phyloP scores from a whole-genome alignment of 2,113 vertebrate genomes.

The Condylura cristata region DNA sequence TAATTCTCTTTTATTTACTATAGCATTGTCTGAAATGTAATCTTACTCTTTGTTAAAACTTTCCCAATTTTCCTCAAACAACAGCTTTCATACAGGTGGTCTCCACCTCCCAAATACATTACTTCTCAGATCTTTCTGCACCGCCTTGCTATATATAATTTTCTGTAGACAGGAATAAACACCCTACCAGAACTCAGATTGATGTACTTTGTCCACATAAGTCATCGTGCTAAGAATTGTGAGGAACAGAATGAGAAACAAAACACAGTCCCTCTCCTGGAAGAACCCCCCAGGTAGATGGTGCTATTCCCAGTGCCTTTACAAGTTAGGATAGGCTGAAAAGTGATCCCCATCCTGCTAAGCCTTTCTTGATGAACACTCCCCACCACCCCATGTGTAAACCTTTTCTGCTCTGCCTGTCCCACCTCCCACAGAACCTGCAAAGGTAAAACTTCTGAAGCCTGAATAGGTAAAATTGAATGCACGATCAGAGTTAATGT shows the following conservation, averaged over 20 bases:
- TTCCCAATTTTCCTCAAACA: background rate
- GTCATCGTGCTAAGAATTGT: background rate
- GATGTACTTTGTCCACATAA: background rate
- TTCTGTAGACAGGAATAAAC: background rate
- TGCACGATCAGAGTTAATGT: background rate
- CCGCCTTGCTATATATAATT: background rate
- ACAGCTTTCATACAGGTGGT: background rate
- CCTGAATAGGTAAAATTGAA: background rate
- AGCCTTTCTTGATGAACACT: background rate
- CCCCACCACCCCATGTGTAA: background rate
- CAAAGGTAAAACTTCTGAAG: background rate
- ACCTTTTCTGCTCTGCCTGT: background rate
- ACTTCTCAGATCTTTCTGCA: background rate
- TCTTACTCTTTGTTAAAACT: background rate
- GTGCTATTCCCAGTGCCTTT: background rate
- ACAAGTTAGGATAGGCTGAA: rapidly evolving
- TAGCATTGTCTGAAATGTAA: background rate
- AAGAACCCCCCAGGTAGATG: rapidly evolving
- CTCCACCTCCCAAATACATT: background rate
- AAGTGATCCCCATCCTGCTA: background rate
- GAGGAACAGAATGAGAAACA: background rate
- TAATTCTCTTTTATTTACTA: background rate
- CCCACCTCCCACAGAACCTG: background rate
- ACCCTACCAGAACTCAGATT: background rate
- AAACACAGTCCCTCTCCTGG: background rate